Percentiles rank a stretch among this genome's conserved stretches.
These are phyloP conservation scores for Periparus ater DNA, from an alignment of 2,797 vertebrate genomes.

Conservation along the genomic window DNA sequence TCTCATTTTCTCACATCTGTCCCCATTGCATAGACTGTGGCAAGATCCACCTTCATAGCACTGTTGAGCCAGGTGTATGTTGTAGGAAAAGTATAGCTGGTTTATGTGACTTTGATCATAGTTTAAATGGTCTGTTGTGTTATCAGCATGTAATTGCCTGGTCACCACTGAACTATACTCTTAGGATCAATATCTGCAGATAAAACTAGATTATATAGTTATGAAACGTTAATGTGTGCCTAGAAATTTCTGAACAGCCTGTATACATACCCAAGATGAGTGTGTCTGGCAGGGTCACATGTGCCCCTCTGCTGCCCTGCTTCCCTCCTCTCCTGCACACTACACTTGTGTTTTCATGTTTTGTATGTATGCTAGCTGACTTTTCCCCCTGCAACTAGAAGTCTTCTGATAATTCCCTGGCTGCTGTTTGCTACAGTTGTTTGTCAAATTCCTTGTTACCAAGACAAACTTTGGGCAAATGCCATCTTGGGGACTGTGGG, in stretches of 20 bases:
- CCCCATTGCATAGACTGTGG: neutral
- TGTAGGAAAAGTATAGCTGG: neutral
- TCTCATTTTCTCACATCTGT: neutral
- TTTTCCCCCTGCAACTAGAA: neutral
- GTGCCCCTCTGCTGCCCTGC: neutral
- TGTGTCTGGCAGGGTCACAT: neutral
- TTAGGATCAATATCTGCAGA: neutral
- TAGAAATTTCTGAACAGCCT: neutral
- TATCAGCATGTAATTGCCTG: neutral
- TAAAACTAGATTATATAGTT: neutral
- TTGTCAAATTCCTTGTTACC: neutral
- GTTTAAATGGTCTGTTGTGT: neutral
- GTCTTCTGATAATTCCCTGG: neutral
- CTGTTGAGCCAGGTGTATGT: neutral
- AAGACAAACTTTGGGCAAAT: neutral
- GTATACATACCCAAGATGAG: neutral
- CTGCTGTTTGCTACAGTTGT: neutral
- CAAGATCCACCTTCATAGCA: neutral
- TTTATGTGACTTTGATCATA: neutral
- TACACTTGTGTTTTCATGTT: accelerated
- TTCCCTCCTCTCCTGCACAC: neutral
- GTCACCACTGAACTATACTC: neutral
- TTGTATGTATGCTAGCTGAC: neutral
- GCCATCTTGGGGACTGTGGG: neutral
- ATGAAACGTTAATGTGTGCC: neutral